These are phyloP conservation scores for Oscheius sp. DNA, from an alignment of 2,888 invertebrate genomes.

Conservation along the genomic window DNA sequence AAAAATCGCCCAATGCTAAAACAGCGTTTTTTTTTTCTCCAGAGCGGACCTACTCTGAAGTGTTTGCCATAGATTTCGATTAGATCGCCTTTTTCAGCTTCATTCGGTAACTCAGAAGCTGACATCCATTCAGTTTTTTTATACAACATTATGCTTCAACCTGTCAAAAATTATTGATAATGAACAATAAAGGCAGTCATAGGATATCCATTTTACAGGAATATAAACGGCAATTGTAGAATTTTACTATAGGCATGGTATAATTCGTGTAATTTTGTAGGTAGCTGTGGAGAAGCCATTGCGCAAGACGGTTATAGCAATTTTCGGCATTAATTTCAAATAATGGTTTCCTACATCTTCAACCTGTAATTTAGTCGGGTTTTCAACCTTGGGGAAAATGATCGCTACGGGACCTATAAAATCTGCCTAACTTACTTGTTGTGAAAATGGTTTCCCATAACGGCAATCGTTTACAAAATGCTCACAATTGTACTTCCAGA, in stretches of 20 bases:
- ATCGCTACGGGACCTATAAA: not conserved
- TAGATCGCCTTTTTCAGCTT: not conserved
- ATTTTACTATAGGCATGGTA: not conserved
- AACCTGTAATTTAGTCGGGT: too few relatives aligned
- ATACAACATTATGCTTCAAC: too few relatives aligned
- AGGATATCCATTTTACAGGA: too few relatives aligned
- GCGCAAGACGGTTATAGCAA: not conserved
- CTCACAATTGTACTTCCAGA: not conserved
- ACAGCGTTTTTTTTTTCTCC: not conserved
- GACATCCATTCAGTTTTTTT: too few relatives aligned
- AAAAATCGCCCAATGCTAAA: slow-evolving; percentile 6
- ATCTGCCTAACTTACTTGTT: not conserved
- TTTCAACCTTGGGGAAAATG: too few relatives aligned
- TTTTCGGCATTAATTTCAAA: not conserved
- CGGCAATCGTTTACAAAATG: not conserved
- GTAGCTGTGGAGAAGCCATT: slow-evolving; percentile 1
- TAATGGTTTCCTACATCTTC: not conserved
- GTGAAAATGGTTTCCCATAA: not conserved
- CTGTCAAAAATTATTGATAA: too few relatives aligned
- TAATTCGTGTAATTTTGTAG: not conserved
- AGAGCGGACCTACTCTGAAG: slow-evolving; percentile 1
- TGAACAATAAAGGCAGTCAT: too few relatives aligned
- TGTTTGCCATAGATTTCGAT: not conserved
- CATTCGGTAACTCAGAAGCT: not conserved
- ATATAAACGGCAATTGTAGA: not conserved